Percentiles rank a stretch among this genome's conserved stretches.
Evolutionary conservation across 2,113 vertebrate genomes (phyloP).

Genomic region (Bungarus multicinctus): DNA sequence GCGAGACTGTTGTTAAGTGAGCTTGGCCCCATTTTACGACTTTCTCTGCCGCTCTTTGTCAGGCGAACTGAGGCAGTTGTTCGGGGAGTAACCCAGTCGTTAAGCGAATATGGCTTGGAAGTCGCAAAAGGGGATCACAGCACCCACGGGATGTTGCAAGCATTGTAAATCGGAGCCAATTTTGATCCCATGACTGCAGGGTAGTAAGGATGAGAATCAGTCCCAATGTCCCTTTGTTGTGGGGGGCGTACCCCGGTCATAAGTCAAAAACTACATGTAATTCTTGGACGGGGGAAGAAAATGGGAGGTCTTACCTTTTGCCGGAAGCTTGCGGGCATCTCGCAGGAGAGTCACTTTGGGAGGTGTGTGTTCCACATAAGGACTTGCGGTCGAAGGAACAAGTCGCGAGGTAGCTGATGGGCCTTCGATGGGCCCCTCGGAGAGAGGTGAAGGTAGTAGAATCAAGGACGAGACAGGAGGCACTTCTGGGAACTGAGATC

Average conservation of each 20-base stretch:
- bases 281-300: background rate
- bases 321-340: background rate
- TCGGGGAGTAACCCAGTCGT: no score
- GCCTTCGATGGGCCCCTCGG: background rate
- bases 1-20: no score
- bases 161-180: no score
- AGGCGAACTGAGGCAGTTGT: no score
- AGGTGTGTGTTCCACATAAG: background rate
- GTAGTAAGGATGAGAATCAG: no score
- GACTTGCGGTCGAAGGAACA: background rate
- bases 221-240: no score
- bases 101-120: no score
- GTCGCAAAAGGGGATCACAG: no score
- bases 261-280: no score
- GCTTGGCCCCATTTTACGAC: no score
- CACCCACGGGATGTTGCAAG: fast-evolving
- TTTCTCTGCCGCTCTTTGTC: no score
- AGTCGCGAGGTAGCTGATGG: background rate
- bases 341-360: background rate
- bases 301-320: constrained; percentile 16
- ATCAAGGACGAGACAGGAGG: background rate
- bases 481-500: constrained; percentile 31
- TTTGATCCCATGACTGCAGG: no score
- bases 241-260: fast-evolving
- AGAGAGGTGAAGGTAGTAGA: background rate